These are phyloP conservation scores for Hemibagrus wyckioides DNA, from an alignment of 2,113 vertebrate genomes.

Conservation along the genomic window DNA sequence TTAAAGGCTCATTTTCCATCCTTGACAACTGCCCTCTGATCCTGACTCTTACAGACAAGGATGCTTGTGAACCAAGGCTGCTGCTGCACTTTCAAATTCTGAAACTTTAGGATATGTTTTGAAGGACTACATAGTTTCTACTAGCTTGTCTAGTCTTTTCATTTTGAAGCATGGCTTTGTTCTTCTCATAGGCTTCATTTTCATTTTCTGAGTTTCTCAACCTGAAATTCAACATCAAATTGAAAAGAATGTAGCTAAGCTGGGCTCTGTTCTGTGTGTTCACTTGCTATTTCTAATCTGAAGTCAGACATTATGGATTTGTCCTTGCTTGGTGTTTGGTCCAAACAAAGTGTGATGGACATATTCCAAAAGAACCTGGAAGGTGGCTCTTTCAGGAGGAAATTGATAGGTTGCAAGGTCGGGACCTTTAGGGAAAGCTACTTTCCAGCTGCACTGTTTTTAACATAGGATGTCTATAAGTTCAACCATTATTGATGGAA, in stretches of 20 bases:
- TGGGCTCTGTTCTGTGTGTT: neutral
- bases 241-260: neutral
- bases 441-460: constrained; percentile 2
- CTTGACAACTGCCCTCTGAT: neutral
- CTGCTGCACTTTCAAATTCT: neutral
- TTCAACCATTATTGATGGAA: no score
- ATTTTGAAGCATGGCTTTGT: neutral
- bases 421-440: neutral
- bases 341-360: neutral
- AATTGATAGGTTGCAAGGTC: neutral
- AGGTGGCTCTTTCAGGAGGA: neutral
- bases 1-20: neutral
- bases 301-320: neutral
- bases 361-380: neutral
- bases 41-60: neutral
- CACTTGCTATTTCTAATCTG: neutral
- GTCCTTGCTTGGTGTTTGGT: neutral
- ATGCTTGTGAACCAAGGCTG: neutral
- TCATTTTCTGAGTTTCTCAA: neutral
- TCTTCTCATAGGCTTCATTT: neutral
- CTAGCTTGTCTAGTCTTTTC: neutral
- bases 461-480: neutral
- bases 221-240: neutral
- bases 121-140: neutral
- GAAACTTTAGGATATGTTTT: neutral